phyloP scores from a whole-genome alignment of 64 coral and sea anemone species.

The Stichodactyla helianthus region DNA sequence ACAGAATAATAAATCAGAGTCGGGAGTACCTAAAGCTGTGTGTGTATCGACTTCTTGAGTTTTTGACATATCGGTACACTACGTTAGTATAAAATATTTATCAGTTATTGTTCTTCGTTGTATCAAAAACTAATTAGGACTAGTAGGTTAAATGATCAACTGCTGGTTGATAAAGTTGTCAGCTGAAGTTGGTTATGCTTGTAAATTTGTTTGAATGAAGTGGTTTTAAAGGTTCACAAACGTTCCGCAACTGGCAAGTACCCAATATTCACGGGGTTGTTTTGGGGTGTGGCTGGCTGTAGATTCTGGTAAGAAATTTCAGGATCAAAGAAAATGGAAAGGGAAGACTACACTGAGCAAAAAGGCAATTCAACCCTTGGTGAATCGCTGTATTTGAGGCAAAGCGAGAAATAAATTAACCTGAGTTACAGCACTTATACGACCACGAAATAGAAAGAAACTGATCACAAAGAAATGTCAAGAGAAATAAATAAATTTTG shows the following conservation, averaged over 20 bases:
- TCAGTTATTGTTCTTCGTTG: not conserved
- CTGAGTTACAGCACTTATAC: too few relatives aligned
- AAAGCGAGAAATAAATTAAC: too few relatives aligned
- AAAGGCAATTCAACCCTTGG: too few relatives aligned
- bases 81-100: not conserved
- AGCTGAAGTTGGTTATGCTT: not conserved
- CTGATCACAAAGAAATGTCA: too few relatives aligned
- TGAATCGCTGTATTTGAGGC: too few relatives aligned
- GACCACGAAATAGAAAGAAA: too few relatives aligned
- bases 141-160: not conserved
- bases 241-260: conserved; percentile 1
- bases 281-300: not conserved
- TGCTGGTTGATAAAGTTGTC: not conserved
- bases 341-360: not conserved
- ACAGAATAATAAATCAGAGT: conserved; percentile 6
- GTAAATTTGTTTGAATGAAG: not conserved
- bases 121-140: conserved; percentile 8
- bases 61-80: not conserved
- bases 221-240: not conserved
- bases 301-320: not conserved
- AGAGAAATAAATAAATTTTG: too few relatives aligned
- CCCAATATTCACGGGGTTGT: not conserved
- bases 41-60: not conserved
- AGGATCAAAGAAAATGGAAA: not conserved
- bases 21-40: not conserved